Percentiles rank a stretch among this genome's conserved stretches.
These are phyloP conservation scores for Tinamus major DNA, from an alignment of 2,797 vertebrate genomes.

Conservation along the genomic window DNA sequence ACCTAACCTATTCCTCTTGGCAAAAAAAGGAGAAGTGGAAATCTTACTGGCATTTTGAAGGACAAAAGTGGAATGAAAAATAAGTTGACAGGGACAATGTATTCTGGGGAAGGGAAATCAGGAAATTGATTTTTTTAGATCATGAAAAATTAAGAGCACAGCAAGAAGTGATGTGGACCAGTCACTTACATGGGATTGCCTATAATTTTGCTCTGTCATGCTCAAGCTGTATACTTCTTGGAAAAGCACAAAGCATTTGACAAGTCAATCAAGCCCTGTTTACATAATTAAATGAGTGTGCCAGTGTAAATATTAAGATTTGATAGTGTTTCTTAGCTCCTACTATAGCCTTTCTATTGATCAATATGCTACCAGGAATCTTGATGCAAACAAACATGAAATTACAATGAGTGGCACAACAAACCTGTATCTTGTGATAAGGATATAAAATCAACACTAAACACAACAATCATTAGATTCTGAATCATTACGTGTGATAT, in stretches of 20 bases:
- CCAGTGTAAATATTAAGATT: not conserved
- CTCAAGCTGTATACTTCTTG: not conserved
- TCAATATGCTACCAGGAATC: not conserved
- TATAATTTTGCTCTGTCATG: constrained; percentile 38
- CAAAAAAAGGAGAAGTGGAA: not conserved
- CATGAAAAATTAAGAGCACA: constrained; percentile 17
- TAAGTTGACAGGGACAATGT: not conserved
- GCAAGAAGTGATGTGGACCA: not conserved
- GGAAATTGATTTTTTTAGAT: not conserved
- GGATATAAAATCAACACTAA: not conserved
- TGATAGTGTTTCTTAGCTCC: not conserved
- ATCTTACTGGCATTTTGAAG: not conserved
- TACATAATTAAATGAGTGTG: not conserved
- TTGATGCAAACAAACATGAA: not conserved
- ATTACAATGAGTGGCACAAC: not conserved
- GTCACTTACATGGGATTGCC: not conserved
- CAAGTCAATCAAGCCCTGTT: not conserved
- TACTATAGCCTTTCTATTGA: not conserved
- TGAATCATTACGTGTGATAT: not conserved
- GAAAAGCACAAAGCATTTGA: not conserved
- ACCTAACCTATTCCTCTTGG: not conserved
- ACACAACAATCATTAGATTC: not conserved
- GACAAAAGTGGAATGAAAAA: not conserved
- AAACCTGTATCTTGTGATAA: not conserved
- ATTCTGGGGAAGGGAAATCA: not conserved